Evolutionary conservation across 2,797 vertebrate genomes (phyloP).

Genomic region (Notamacropus eugenii): DNA sequence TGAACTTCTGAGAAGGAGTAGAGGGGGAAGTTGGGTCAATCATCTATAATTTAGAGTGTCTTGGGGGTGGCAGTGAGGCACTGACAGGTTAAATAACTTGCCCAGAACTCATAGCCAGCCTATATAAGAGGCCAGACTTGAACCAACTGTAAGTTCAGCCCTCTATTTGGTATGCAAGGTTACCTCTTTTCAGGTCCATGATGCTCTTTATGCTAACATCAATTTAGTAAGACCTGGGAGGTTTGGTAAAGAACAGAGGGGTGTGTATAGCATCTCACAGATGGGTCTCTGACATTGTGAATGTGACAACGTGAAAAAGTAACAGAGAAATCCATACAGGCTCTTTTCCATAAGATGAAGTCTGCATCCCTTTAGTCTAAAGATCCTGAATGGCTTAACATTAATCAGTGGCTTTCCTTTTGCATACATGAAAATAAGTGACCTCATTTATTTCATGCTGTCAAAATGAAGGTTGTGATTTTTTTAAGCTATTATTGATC

Average conservation of each 20-base stretch:
- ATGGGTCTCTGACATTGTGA: background rate
- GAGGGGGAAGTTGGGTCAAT: background rate
- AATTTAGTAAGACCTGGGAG: background rate
- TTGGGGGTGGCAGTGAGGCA: background rate
- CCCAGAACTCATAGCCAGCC: background rate
- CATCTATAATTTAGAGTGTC: background rate
- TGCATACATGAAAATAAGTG: background rate
- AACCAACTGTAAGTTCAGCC: background rate
- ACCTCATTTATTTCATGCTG: background rate
- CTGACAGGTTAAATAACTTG: background rate
- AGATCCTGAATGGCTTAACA: background rate
- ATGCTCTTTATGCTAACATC: background rate
- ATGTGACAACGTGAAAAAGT: background rate
- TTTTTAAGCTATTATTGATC: background rate
- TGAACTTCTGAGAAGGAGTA: background rate
- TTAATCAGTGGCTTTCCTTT: background rate
- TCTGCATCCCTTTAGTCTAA: background rate
- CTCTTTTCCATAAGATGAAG: background rate
- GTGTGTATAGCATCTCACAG: background rate
- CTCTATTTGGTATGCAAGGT: background rate
- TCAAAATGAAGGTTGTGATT: background rate
- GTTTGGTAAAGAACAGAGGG: background rate
- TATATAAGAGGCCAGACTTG: background rate
- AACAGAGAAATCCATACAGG: background rate
- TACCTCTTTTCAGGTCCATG: background rate